Evolutionary conservation across 2,797 vertebrate genomes (phyloP).

Genomic region (Cuniculus paca): DNA sequence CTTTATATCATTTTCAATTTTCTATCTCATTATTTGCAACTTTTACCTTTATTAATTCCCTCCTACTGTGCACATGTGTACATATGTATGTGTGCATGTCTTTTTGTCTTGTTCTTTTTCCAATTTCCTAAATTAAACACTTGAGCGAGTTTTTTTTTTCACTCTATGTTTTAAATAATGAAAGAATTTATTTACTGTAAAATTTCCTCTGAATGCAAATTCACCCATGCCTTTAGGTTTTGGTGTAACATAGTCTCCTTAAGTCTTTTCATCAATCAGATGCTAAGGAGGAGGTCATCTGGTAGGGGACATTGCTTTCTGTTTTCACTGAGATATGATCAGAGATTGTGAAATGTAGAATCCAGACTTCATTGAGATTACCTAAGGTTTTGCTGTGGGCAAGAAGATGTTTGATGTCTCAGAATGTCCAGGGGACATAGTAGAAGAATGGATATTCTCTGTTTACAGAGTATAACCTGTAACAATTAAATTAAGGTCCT

Average conservation of each 20-base stretch:
- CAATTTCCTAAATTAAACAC: slow-evolving; percentile 27
- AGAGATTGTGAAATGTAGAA: not conserved
- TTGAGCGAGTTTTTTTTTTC: not conserved
- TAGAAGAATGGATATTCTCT: not conserved
- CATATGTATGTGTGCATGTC: not conserved
- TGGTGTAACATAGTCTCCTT: not conserved
- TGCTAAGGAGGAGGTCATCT: not conserved
- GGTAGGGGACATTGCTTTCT: not conserved
- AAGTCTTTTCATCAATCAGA: not conserved
- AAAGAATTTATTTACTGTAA: not conserved
- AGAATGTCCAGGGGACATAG: not conserved
- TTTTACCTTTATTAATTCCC: not conserved
- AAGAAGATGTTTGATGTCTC: not conserved
- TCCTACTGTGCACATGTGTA: not conserved
- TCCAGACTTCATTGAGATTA: not conserved
- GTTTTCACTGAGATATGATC: not conserved
- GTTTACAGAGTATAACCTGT: not conserved
- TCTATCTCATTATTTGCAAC: slow-evolving; percentile 6
- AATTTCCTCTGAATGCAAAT: not conserved
- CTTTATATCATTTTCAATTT: slow-evolving; percentile 9
- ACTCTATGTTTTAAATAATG: not conserved
- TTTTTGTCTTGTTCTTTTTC: not conserved
- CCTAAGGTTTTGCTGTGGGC: not conserved
- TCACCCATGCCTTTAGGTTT: not conserved
- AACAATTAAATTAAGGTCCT: not conserved